Evolutionary conservation across 1,140 invertebrate species (phyloP).

Genomic region (Ceratina calcarata): DNA sequence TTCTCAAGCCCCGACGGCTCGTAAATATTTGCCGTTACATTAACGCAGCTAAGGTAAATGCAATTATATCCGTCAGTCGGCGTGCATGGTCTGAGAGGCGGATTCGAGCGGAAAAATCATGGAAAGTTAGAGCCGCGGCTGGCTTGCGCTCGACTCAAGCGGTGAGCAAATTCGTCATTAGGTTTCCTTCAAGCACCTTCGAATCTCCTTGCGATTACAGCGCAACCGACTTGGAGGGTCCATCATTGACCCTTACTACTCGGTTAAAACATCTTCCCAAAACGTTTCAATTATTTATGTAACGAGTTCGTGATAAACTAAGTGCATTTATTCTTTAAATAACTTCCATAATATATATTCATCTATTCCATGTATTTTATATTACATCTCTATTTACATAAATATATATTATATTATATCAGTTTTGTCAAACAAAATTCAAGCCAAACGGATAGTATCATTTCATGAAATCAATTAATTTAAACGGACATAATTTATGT

Average conservation of each 20-base stretch:
- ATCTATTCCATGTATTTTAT: too few species aligned
- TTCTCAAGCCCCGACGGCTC: constrained; percentile 36
- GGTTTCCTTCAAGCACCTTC: constrained; percentile 10
- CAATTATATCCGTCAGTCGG: constrained; percentile 55
- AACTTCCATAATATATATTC: too few species aligned
- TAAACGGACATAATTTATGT: too few species aligned
- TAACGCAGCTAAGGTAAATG: constrained; percentile 55
- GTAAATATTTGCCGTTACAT: constrained; percentile 66
- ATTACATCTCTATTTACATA: too few species aligned
- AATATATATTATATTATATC: neutral
- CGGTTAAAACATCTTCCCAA: too few species aligned
- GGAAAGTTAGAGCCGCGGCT: neutral
- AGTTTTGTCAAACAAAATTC: neutral
- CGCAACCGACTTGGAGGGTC: neutral
- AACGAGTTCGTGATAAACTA: too few species aligned
- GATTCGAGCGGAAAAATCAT: constrained; percentile 31
- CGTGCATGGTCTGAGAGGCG: constrained; percentile 7
- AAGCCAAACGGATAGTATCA: too few species aligned
- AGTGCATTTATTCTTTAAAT: too few species aligned
- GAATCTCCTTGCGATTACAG: constrained; percentile 13
- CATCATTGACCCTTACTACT: neutral
- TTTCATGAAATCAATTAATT: too few species aligned
- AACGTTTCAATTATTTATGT: too few species aligned
- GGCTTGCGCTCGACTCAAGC: neutral
- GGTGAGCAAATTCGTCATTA: constrained; percentile 41